phyloP scores from a whole-genome alignment of 2,888 invertebrate species.

The Meliscaeva auricollis region DNA sequence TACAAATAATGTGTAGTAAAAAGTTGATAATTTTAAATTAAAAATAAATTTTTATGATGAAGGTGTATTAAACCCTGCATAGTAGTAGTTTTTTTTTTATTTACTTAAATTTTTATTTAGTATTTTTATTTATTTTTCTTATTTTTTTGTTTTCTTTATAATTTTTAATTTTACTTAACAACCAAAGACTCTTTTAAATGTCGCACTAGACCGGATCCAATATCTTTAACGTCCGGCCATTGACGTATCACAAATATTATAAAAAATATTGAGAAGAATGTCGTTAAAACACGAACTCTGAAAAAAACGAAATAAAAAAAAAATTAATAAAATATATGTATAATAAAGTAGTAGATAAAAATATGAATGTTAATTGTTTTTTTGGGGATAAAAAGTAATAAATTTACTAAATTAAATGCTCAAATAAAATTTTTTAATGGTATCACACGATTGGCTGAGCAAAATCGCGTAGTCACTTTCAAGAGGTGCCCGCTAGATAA shows the following conservation, averaged over 20 bases:
- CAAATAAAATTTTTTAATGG: too few relatives aligned
- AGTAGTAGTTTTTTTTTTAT: constrained; percentile 55
- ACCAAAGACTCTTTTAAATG: constrained; percentile 92
- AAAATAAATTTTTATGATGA: constrained; percentile 35
- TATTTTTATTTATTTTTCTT: constrained; percentile 17
- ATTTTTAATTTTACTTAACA: constrained; percentile 85
- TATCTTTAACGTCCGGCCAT: constrained; percentile 94
- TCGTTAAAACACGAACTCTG: constrained; percentile 94
- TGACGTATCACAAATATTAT: constrained; percentile 94
- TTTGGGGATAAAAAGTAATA: too few relatives aligned
- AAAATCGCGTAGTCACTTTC: too few relatives aligned
- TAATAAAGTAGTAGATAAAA: too few relatives aligned
- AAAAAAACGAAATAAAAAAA: constrained; percentile 75
- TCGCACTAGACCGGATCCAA: constrained; percentile 91
- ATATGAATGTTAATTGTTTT: too few relatives aligned
- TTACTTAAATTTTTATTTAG: constrained; percentile 67
- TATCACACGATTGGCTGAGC: too few relatives aligned
- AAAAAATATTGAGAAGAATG: constrained; percentile 91
- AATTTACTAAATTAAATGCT: too few relatives aligned
- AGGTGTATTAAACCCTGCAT: constrained; percentile 41
- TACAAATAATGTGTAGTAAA: constrained; percentile 48
- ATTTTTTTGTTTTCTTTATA: constrained; percentile 5
- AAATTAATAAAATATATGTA: background rate
- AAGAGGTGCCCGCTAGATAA: too few relatives aligned
- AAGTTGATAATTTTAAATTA: constrained; percentile 46